Conservation (phyloP, 2,797 vertebrate genomes). For the Betta splendens region DNA sequence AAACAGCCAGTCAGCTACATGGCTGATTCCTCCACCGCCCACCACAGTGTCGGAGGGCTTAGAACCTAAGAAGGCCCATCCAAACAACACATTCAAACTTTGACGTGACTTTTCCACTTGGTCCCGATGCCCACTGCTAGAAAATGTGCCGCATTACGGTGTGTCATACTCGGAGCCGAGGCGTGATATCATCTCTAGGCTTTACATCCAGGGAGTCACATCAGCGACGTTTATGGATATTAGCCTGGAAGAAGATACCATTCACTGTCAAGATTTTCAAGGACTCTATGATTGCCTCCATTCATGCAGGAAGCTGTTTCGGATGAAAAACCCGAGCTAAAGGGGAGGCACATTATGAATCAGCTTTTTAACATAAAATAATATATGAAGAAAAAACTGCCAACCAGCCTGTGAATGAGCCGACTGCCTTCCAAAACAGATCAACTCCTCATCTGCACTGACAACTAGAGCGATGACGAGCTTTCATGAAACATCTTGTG, state of each 20-base stretch:
- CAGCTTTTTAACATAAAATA: conserved; percentile 40
- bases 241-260: conserved; percentile 50
- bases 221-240: conserved; percentile 51
- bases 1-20: conserved; percentile 17
- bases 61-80: conserved; percentile 30
- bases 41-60: conserved; percentile 24
- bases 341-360: conserved; percentile 54
- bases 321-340: conserved; percentile 56
- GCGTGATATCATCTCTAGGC: conserved; percentile 26
- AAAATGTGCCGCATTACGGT: conserved; percentile 6
- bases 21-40: conserved; percentile 25
- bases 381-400: conserved; percentile 31
- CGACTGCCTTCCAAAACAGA: conserved; percentile 38
- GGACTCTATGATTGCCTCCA: conserved; percentile 64
- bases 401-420: conserved; percentile 44
- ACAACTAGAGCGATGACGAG: conserved; percentile 14
- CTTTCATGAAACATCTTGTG: conserved; percentile 10
- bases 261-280: conserved; percentile 57
- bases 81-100: conserved; percentile 31
- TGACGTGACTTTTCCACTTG: conserved; percentile 35
- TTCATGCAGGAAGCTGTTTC: conserved; percentile 61
- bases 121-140: conserved; percentile 14
- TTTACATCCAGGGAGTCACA: conserved; percentile 45
- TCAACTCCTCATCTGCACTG: conserved; percentile 29
- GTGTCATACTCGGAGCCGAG: conserved; percentile 20